phyloP scores from a whole-genome alignment of 2,888 invertebrate species.

The Chrysodeixis includens region DNA sequence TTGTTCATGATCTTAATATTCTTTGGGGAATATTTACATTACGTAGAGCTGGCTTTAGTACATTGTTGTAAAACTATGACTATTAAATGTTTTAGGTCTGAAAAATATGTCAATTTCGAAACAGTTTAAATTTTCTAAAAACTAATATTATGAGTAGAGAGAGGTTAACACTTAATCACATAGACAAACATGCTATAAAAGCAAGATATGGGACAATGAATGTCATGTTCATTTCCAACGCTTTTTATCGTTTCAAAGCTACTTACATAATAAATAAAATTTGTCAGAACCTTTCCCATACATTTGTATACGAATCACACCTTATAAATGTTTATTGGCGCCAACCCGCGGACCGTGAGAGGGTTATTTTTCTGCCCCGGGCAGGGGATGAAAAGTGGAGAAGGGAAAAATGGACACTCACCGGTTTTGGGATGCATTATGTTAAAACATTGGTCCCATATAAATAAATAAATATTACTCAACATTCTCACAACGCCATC shows the following conservation, averaged over 20 bases:
- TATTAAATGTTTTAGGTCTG: neutral
- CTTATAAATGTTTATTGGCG: conserved; percentile 42
- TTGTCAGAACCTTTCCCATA: conserved; percentile 52
- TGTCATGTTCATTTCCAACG: conserved; percentile 10
- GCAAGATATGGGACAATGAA: conserved; percentile 16
- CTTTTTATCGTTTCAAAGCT: conserved; percentile 27
- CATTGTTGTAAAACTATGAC: neutral
- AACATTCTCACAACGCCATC: no score
- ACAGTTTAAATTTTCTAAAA: no score
- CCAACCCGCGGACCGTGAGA: conserved; percentile 24
- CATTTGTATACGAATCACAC: conserved; percentile 56
- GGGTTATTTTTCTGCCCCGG: conserved; percentile 50
- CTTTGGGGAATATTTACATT: neutral
- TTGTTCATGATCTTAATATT: neutral
- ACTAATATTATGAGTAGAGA: no score
- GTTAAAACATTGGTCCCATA: neutral
- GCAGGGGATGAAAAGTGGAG: conserved; percentile 41
- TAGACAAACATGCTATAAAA: neutral
- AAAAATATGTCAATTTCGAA: no score
- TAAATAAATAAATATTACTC: neutral
- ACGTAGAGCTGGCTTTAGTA: neutral
- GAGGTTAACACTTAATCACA: neutral
- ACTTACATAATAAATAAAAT: conserved; percentile 51
- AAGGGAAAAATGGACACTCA: conserved; percentile 54
- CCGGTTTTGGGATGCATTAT: conserved; percentile 44